Percentiles rank a stretch among this genome's conserved stretches.
These are phyloP conservation scores for Epinephelus lanceolatus DNA, from an alignment of 2,113 vertebrate species.

Conservation along the genomic window DNA sequence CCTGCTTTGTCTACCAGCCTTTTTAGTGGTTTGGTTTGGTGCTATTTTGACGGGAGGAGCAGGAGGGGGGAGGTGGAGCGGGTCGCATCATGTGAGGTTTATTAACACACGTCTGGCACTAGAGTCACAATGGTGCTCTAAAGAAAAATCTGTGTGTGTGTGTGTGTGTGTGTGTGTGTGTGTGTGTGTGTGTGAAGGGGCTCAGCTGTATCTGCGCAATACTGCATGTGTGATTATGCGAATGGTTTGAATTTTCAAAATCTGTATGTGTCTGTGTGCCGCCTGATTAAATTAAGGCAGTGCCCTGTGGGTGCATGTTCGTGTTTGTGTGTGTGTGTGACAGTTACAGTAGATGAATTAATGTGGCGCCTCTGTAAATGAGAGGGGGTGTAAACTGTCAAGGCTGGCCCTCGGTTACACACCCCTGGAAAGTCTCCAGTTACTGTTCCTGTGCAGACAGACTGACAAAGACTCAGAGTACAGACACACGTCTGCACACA, in stretches of 20 bases:
- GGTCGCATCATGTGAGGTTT: conserved; percentile 57
- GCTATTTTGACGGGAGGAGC: conserved; percentile 50
- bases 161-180: conserved; percentile 10
- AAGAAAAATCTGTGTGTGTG: conserved; percentile 11
- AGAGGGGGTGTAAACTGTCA: conserved; percentile 60
- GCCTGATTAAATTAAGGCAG: conserved; percentile 67
- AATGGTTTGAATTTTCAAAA: conserved; percentile 74
- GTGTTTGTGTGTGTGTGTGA: conserved; percentile 37
- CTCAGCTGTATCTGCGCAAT: conserved; percentile 64
- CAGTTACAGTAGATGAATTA: conserved; percentile 70
- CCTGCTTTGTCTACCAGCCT: conserved; percentile 67
- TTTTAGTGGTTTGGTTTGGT: conserved; percentile 60
- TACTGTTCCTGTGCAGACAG: conserved; percentile 22
- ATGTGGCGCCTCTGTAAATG: conserved; percentile 69
- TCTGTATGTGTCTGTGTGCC: conserved; percentile 46
- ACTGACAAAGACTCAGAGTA: conserved; percentile 13
- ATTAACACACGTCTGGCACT: conserved; percentile 72
- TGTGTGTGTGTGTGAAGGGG: conserved; percentile 9
- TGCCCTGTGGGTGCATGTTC: conserved; percentile 41
- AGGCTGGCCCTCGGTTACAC: conserved; percentile 27
- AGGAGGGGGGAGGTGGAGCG: conserved; percentile 15
- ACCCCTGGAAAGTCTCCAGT: conserved; percentile 32
- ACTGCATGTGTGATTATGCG: conserved; percentile 73
- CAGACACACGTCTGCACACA: not conserved
- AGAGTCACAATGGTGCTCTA: conserved; percentile 11